phyloP scores from a whole-genome alignment of 2,888 invertebrate species.

The Tetrapedia diversipes region DNA sequence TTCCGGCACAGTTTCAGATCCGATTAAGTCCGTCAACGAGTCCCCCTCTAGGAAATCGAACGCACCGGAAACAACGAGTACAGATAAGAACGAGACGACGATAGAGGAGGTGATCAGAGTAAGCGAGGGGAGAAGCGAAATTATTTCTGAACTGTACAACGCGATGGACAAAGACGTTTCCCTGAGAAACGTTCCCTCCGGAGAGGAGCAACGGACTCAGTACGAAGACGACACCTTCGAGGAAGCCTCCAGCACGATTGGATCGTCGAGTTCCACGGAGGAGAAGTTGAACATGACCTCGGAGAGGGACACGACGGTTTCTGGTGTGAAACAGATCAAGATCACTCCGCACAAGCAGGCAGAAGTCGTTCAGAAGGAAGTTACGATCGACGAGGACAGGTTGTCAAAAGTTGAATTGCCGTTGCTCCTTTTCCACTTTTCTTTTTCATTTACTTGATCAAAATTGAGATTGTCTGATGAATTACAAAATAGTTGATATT shows the following conservation, averaged over 20 bases:
- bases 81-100: neutral
- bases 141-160: slow-evolving; percentile 33
- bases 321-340: slow-evolving; percentile 40
- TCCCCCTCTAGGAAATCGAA: neutral
- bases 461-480: too few relatives aligned
- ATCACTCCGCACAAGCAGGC: slow-evolving; percentile 26
- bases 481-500: too few relatives aligned
- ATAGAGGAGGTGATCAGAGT: slow-evolving; percentile 40
- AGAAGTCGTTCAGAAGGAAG: neutral
- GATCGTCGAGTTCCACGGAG: slow-evolving; percentile 17
- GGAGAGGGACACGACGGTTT: slow-evolving; percentile 13
- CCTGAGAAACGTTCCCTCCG: neutral
- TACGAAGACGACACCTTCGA: slow-evolving; percentile 67
- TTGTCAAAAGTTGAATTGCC: neutral
- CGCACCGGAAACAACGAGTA: neutral
- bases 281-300: neutral
- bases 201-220: neutral
- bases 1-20: slow-evolving; percentile 25
- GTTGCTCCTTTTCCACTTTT: neutral
- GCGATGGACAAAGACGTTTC: neutral
- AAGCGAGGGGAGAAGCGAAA: slow-evolving; percentile 40
- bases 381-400: slow-evolving; percentile 21
- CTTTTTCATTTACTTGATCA: neutral
- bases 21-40: neutral
- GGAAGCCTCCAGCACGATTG: slow-evolving; percentile 44